phyloP scores from a whole-genome alignment of 2,113 vertebrate genomes.

The Piaya cayana region DNA sequence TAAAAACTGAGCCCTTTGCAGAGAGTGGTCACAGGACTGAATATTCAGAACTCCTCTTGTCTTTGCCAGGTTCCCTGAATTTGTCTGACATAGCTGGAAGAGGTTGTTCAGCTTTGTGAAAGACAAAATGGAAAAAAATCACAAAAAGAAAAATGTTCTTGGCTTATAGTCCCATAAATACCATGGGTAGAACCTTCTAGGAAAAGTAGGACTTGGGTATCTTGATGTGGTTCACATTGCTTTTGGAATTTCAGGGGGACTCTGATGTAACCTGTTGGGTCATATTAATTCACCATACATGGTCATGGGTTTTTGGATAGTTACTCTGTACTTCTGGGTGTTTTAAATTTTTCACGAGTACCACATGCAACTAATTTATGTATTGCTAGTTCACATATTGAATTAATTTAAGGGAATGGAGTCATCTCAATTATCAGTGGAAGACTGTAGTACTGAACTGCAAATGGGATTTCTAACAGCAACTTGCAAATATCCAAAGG shows the following conservation, averaged over 20 bases:
- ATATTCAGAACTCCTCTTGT: background rate
- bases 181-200: slow-evolving; percentile 8
- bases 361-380: slow-evolving; percentile 69
- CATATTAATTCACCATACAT: background rate
- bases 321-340: slow-evolving; percentile 17
- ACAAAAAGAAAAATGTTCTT: background rate
- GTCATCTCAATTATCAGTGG: slow-evolving; percentile 22
- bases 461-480: slow-evolving; percentile 7
- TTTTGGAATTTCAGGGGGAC: background rate
- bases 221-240: background rate
- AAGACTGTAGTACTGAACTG: slow-evolving; percentile 30
- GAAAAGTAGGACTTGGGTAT: background rate
- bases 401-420: slow-evolving; percentile 65
- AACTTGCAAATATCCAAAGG: background rate
- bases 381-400: slow-evolving; percentile 65
- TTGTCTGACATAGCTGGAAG: background rate
- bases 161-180: background rate
- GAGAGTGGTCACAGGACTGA: background rate
- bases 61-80: slow-evolving; percentile 3
- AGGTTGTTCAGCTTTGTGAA: background rate
- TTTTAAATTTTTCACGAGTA: slow-evolving; percentile 23
- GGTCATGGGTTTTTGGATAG: background rate
- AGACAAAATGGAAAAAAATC: background rate
- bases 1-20: background rate
- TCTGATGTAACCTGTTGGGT: background rate